These are phyloP conservation scores for Cardiocondyla obscurior DNA, from an alignment of 1,140 invertebrate genomes.

Conservation along the genomic window DNA sequence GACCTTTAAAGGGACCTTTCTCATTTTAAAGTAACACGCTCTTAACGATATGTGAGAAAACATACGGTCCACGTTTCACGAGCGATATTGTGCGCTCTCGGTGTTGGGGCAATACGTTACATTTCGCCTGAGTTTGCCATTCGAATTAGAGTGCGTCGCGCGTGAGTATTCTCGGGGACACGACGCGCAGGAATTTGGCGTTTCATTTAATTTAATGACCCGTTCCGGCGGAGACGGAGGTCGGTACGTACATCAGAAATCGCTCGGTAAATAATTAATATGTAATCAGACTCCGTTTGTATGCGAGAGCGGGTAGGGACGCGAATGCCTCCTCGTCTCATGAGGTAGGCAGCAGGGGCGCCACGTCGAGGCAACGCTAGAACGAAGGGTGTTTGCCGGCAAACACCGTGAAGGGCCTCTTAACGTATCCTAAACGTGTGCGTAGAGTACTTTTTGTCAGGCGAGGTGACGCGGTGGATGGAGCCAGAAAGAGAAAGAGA, in stretches of 20 bases:
- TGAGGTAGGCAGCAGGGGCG: slow-evolving; percentile 71
- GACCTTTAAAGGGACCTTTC: not conserved
- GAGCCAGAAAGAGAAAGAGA: slow-evolving; percentile 43
- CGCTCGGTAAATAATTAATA: slow-evolving; percentile 82
- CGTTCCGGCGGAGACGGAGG: slow-evolving; percentile 60
- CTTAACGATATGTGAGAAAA: not conserved
- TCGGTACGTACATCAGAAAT: slow-evolving; percentile 71
- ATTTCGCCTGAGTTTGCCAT: slow-evolving; percentile 18
- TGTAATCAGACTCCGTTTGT: slow-evolving; percentile 80
- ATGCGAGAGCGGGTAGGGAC: slow-evolving; percentile 70
- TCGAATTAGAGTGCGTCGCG: slow-evolving; percentile 29
- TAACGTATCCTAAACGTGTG: slow-evolving; percentile 72
- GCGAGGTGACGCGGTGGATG: slow-evolving; percentile 62
- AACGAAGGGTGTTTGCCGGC: slow-evolving; percentile 80
- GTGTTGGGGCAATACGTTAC: not conserved
- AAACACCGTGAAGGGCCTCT: slow-evolving; percentile 79
- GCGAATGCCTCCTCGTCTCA: slow-evolving; percentile 60
- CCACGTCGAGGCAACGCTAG: slow-evolving; percentile 68
- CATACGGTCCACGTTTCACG: not conserved
- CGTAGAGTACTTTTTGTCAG: slow-evolving; percentile 66
- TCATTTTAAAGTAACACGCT: not conserved
- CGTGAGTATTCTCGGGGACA: slow-evolving; percentile 10
- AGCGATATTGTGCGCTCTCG: not conserved
- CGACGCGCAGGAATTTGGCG: slow-evolving; percentile 65
- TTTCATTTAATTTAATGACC: slow-evolving; percentile 80